Conservation (phyloP, 2,113 vertebrate genomes). For the Amphilophus citrinellus region DNA sequence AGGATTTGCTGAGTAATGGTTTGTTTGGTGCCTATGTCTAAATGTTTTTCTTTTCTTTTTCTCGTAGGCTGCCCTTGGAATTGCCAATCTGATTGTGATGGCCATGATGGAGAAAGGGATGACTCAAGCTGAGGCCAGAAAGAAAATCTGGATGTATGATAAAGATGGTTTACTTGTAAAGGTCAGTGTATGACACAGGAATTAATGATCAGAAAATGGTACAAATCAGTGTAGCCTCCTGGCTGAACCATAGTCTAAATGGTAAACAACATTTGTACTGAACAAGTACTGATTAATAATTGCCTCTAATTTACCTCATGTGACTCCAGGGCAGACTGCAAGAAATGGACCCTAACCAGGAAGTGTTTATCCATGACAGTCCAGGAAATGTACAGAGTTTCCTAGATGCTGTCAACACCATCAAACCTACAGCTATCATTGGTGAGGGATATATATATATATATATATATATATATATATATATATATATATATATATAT, state of each 20-base stretch:
- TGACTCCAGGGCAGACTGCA: slow-evolving; percentile 83
- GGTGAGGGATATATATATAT: slow-evolving; percentile 73
- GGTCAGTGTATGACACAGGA: slow-evolving; percentile 80
- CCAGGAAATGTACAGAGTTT: slow-evolving; percentile 86
- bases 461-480: too few species aligned
- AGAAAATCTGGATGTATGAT: slow-evolving; percentile 96
- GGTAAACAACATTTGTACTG: background rate
- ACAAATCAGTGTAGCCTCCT: slow-evolving; percentile 64
- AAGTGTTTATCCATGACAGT: slow-evolving; percentile 86
- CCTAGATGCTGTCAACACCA: slow-evolving; percentile 90
- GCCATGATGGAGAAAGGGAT: slow-evolving; percentile 90
- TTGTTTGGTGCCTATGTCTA: background rate
- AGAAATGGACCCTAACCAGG: slow-evolving; percentile 87
- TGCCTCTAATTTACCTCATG: background rate
- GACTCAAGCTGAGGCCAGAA: slow-evolving; percentile 84
- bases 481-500: too few species aligned
- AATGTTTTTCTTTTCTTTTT: background rate
- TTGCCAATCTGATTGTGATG: slow-evolving; percentile 97
- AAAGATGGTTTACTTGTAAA: slow-evolving; percentile 90
- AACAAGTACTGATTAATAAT: slow-evolving; percentile 2
- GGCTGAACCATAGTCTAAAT: background rate
- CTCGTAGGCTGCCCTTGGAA: slow-evolving; percentile 92
- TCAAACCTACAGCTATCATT: slow-evolving; percentile 92
- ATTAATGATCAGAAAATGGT: slow-evolving; percentile 76
- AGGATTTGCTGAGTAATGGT: background rate